Conservation (phyloP, 1,140 invertebrate genomes). For the Cyclargus thomasi region DNA sequence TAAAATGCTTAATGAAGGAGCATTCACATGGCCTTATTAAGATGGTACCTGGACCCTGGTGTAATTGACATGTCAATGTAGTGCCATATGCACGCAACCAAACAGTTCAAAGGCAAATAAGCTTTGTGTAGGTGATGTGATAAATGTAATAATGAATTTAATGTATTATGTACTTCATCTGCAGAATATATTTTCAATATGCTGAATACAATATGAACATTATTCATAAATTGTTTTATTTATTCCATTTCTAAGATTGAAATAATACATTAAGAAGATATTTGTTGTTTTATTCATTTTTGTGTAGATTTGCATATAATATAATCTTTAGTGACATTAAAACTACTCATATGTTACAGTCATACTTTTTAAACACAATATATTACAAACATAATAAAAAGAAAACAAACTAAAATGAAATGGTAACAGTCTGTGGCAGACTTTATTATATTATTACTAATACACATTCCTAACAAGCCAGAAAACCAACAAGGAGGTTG, state of each 20-base stretch:
- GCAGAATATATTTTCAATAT: conserved; percentile 26
- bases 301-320: too few relatives aligned
- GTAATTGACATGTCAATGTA: conserved; percentile 5
- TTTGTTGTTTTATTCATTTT: too few relatives aligned
- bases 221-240: conserved; percentile 17
- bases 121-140: conserved; percentile 16
- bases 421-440: too few relatives aligned
- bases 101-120: conserved; percentile 18
- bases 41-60: not conserved
- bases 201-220: conserved; percentile 21
- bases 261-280: too few relatives aligned
- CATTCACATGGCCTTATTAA: conserved; percentile 7
- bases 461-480: too few relatives aligned
- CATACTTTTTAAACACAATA: too few relatives aligned
- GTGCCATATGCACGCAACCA: conserved; percentile 15
- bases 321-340: too few relatives aligned
- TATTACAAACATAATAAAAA: too few relatives aligned
- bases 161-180: conserved; percentile 16
- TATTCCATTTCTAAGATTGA: not conserved
- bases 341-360: too few relatives aligned
- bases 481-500: too few relatives aligned
- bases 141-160: conserved; percentile 17
- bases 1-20: not conserved
- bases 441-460: too few relatives aligned
- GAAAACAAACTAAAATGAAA: too few relatives aligned